Base-by-base conservation (phyloP, 2,797 vertebrate species). In the Dryobates pubescens region DNA sequence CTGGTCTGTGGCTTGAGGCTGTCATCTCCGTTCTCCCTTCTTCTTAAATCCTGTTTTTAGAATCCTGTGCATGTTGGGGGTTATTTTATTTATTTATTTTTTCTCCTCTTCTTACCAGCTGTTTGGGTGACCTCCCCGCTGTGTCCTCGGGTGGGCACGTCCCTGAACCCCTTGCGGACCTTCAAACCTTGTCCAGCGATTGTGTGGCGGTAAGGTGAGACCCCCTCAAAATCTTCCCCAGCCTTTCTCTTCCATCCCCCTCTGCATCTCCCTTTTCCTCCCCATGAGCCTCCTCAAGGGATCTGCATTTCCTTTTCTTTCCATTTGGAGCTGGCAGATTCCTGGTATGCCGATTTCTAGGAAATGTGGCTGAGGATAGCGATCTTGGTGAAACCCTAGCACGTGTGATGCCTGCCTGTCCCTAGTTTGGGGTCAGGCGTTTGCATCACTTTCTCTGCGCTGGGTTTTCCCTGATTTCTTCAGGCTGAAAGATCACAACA, bases 341-440 rank as follows among this genome's bases (percentile, higher is more conserved):
- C 86, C 82, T 7, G 70, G 88, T 69, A 81, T 51, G 90, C 82
- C 1, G 84, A 89, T 91, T 96, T 95, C 95, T 94, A 79, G 95
- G 95, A 96, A 96, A 45, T 1, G 14, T 17, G 84, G 82, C 88
- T 41, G 2, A 10, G 85, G 88, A 58, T 86, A 1, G 18, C 68
- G 93, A 22, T 63, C 36, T 74, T 3, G 67, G 86, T 96, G 86
- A 88, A 95, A 95, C 73, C 36, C 58, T 64, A 94, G 88, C 58
- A 68, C 36, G 96, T 90, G 89, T 9, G 89, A 95, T 96, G 95
- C 94, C 94, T 96, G 92, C 27, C 69, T 96, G 96, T 93, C 91
- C 91, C 88, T 83, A 84, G 72, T 64, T 53, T 4, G 6, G 72
- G 90, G 81, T 85, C 57, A 59, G 1, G 53, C 88, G 90, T 77